phyloP scores from a whole-genome alignment of 1,140 invertebrate genomes.

The Himalopsyche phryganea region DNA sequence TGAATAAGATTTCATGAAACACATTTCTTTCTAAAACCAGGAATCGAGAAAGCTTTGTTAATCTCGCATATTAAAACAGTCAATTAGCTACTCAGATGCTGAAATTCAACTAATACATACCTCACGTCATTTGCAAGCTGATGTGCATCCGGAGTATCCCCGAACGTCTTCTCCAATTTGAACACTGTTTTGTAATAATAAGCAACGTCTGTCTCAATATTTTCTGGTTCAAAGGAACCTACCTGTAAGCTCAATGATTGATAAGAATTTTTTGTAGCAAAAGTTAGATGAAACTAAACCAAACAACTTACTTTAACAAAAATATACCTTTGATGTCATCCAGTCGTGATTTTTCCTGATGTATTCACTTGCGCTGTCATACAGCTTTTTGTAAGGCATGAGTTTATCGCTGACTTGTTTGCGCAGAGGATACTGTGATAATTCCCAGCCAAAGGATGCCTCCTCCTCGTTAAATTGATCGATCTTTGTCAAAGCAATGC shows the following conservation, averaged over 20 bases:
- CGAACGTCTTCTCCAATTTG: slow-evolving; percentile 86
- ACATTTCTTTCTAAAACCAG: no score
- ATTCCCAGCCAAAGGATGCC: slow-evolving; percentile 82
- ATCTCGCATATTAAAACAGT: no score
- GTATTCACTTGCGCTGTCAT: slow-evolving; percentile 84
- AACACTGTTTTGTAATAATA: slow-evolving; percentile 78
- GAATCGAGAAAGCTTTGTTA: no score
- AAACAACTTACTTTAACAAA: background rate
- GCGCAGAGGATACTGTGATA: slow-evolving; percentile 83
- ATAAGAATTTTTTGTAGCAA: background rate
- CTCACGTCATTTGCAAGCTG: slow-evolving; percentile 63
- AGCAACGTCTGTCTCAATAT: slow-evolving; percentile 79
- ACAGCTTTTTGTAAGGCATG: slow-evolving; percentile 83
- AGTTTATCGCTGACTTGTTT: slow-evolving; percentile 71
- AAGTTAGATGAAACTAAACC: background rate
- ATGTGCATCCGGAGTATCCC: slow-evolving; percentile 62
- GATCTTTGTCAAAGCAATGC: slow-evolving; percentile 73
- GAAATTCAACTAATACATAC: slow-evolving; percentile 38
- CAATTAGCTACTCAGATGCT: no score
- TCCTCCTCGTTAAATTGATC: slow-evolving; percentile 93
- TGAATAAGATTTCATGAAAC: no score
- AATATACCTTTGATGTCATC: slow-evolving; percentile 67
- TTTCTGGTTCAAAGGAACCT: slow-evolving; percentile 81
- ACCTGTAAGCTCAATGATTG: slow-evolving; percentile 55
- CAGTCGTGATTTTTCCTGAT: slow-evolving; percentile 77